Conservation (phyloP, 2,888 invertebrate genomes). For the Zygothrica quintamaculata region DNA sequence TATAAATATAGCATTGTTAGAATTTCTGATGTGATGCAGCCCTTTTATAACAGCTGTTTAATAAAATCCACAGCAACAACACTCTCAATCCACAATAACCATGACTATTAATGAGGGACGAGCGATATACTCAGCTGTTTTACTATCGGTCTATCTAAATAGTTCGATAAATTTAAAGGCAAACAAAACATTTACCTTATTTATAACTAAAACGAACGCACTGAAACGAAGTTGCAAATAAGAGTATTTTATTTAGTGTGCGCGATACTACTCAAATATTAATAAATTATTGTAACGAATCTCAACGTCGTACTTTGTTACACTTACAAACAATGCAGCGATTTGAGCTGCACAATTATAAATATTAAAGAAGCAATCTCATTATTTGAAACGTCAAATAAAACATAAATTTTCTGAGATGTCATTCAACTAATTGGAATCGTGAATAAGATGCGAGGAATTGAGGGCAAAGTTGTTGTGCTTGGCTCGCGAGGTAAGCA, state of each 20-base stretch:
- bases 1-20: too few species aligned
- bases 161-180: conserved; percentile 22
- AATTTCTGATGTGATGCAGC: too few species aligned
- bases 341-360: conserved; percentile 23
- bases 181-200: conserved; percentile 35
- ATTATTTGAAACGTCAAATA: conserved; percentile 2
- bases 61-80: neutral
- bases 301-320: conserved; percentile 10
- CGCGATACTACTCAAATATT: too few species aligned
- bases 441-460: conserved; percentile 87
- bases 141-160: conserved; percentile 6
- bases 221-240: conserved; percentile 9
- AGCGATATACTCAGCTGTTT: conserved; percentile 36
- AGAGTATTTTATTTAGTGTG: conserved; percentile 5
- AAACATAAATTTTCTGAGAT: conserved; percentile 28
- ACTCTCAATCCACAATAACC: conserved; percentile 9
- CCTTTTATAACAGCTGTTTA: conserved; percentile 31
- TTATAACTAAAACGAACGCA: conserved; percentile 25
- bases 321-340: conserved; percentile 13
- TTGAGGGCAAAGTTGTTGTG: conserved; percentile 94
- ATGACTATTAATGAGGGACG: conserved; percentile 2
- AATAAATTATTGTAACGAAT: neutral
- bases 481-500: conserved; percentile 92
- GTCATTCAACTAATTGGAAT: conserved; percentile 44
- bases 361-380: conserved; percentile 19